Percentiles rank a stretch among this genome's conserved stretches.
phyloP scores from a whole-genome alignment of 2,888 invertebrate species.

The Incurvaria masculella region DNA sequence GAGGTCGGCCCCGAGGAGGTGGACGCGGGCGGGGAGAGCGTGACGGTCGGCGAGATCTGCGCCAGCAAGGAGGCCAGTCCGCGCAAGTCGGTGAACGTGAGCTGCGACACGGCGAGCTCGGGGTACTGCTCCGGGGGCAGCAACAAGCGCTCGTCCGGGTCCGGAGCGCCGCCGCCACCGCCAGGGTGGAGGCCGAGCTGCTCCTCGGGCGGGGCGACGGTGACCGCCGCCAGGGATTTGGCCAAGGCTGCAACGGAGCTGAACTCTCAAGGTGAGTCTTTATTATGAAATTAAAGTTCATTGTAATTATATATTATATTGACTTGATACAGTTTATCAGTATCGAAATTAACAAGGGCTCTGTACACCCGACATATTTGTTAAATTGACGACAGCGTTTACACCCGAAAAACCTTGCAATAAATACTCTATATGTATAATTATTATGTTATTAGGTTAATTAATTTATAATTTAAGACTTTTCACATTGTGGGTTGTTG shows the following conservation, averaged over 20 bases:
- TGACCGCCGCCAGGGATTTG: slow-evolving; percentile 31
- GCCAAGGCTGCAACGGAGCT: slow-evolving; percentile 66
- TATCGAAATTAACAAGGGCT: too few relatives aligned
- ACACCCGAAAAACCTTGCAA: too few relatives aligned
- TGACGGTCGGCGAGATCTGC: slow-evolving; percentile 44
- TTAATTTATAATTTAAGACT: too few relatives aligned
- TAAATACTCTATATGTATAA: too few relatives aligned
- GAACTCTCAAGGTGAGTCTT: slow-evolving; percentile 66
- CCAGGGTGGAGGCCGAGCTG: slow-evolving; percentile 59
- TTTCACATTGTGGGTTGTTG: too few relatives aligned
- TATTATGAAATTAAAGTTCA: slow-evolving; percentile 3
- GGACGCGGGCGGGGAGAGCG: slow-evolving; percentile 41
- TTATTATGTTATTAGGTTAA: too few relatives aligned
- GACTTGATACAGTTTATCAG: too few relatives aligned
- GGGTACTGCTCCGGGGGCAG: slow-evolving; percentile 52
- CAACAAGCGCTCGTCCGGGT: slow-evolving; percentile 45
- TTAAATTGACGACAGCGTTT: too few relatives aligned
- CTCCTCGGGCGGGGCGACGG: slow-evolving; percentile 55
- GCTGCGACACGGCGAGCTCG: slow-evolving; percentile 50
- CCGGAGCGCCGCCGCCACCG: slow-evolving; percentile 40
- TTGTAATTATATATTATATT: too few relatives aligned
- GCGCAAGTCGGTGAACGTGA: slow-evolving; percentile 47
- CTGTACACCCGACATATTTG: too few relatives aligned
- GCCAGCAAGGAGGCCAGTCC: slow-evolving; percentile 50
- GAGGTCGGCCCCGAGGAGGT: slow-evolving; percentile 49